These are phyloP conservation scores for Sapayoa aenigma DNA, from an alignment of 2,113 vertebrate genomes.

Conservation along the genomic window DNA sequence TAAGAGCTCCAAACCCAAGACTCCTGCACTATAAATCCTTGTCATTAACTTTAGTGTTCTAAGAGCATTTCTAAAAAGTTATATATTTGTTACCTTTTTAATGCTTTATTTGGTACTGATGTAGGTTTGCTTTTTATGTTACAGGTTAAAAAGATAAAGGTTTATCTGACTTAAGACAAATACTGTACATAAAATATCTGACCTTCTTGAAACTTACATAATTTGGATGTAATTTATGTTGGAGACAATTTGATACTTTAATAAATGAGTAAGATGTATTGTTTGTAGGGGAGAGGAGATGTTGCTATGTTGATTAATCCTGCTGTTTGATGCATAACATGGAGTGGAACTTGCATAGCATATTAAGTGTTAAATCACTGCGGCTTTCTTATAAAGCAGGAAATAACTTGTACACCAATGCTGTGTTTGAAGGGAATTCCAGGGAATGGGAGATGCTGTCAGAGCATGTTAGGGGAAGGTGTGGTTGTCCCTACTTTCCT, in stretches of 20 bases:
- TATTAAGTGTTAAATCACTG: neutral
- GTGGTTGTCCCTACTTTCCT: neutral
- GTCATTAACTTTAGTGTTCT: constrained; percentile 68
- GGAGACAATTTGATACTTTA: constrained; percentile 81
- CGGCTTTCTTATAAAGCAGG: neutral
- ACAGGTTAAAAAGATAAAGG: constrained; percentile 66
- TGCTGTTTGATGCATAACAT: neutral
- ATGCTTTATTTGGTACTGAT: constrained; percentile 73
- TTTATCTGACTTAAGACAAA: constrained; percentile 73
- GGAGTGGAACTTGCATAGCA: neutral
- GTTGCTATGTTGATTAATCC: neutral
- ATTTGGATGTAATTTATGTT: constrained; percentile 82
- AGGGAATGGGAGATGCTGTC: neutral
- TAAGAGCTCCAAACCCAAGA: constrained; percentile 62
- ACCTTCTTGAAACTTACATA: constrained; percentile 66
- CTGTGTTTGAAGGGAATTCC: neutral
- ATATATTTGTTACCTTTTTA: constrained; percentile 74
- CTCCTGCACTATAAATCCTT: constrained; percentile 26
- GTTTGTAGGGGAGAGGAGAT: neutral
- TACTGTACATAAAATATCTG: constrained; percentile 74
- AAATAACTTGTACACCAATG: neutral
- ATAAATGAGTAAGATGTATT: constrained; percentile 73
- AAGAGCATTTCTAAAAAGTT: constrained; percentile 74
- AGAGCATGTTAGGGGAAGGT: neutral
- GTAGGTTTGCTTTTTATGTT: constrained; percentile 71